Evolutionary conservation across 2,888 invertebrate genomes (phyloP), one percentile per base, ranked within the genome.

Genomic region (Temnothorax rugatulus): DNA sequence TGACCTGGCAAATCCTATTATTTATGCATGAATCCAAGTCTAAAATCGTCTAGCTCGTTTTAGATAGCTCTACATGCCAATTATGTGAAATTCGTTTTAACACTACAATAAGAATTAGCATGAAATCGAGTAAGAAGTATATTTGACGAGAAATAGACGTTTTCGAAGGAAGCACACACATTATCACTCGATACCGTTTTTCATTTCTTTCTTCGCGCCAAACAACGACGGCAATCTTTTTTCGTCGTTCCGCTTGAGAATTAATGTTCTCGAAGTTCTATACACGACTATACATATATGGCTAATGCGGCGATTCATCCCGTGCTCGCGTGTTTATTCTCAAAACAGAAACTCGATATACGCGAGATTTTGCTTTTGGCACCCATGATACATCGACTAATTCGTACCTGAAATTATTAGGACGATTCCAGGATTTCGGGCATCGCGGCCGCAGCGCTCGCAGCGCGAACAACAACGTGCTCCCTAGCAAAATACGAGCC

Each of bases 401-500:
- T 34, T 44, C 54, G 15, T 29, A 11, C 25, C 4, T 34, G 47
- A 79, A 71, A 71, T 79, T 47, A 73, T 73, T 25, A 73, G 71
- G 41, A 21, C 73, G 13, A 73, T 81, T 59, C 59, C 13, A n/a
- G 79, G 47, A 81, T 81, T 73, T 59, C 57, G 76, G 18, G 47
- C 29, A 59, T 57, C 29, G 66, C 38, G 41, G 54, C 50, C 25
- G 64, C 25, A 9, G 15, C 38, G 44, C 47, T 47, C 47, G 47
- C 44, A 47, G 75, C 50, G 85, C 68, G 85, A 77, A 54, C 69
- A 85, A 84, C 82, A 57, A 38, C 41, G 61, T 29, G 44, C 41
- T 38, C 13, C 13, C 44, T 52, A 38, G 29, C 38, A 15, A 66
- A 73, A 66, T 81, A 88, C 89, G 88, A 85, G 77, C 68, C 41